These are phyloP conservation scores for Coenonympha arcania DNA, from an alignment of 2,888 invertebrate species.

Conservation along the genomic window DNA sequence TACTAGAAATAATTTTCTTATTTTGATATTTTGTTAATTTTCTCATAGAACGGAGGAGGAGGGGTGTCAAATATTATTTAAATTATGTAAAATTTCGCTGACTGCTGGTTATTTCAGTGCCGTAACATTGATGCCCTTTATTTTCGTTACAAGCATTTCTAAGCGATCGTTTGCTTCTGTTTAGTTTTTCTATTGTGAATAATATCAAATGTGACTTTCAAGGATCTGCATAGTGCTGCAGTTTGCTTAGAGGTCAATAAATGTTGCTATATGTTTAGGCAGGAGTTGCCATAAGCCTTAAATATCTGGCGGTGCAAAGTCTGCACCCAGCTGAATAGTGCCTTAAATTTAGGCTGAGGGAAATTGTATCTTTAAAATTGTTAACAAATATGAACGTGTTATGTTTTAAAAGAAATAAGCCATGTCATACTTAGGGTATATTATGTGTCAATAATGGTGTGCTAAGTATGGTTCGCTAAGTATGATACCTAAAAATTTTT, in stretches of 20 bases:
- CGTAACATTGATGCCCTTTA: constrained; percentile 17
- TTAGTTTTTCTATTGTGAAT: constrained; percentile 27
- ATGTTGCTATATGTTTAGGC: constrained; percentile 46
- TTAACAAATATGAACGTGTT: no score
- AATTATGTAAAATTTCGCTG: background rate
- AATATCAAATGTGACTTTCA: constrained; percentile 32
- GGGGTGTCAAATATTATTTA: constrained; percentile 5
- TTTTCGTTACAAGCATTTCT: constrained; percentile 59
- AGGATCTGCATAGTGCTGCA: constrained; percentile 36
- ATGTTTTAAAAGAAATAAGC: no score
- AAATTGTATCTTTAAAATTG: no score
- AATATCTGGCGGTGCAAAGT: constrained; percentile 33
- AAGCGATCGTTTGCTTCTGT: constrained; percentile 39
- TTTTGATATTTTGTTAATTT: background rate
- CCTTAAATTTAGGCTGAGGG: no score
- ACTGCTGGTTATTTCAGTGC: background rate
- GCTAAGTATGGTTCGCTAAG: no score
- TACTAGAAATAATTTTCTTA: background rate
- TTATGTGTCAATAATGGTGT: no score
- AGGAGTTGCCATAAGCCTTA: constrained; percentile 62
- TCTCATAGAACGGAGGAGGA: constrained; percentile 17
- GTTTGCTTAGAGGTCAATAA: constrained; percentile 44
- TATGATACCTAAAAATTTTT: no score
- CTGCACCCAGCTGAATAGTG: no score
- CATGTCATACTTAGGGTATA: no score